Evolutionary conservation across 1,140 invertebrate genomes (phyloP).

Genomic region (Drosophila persimilis): DNA sequence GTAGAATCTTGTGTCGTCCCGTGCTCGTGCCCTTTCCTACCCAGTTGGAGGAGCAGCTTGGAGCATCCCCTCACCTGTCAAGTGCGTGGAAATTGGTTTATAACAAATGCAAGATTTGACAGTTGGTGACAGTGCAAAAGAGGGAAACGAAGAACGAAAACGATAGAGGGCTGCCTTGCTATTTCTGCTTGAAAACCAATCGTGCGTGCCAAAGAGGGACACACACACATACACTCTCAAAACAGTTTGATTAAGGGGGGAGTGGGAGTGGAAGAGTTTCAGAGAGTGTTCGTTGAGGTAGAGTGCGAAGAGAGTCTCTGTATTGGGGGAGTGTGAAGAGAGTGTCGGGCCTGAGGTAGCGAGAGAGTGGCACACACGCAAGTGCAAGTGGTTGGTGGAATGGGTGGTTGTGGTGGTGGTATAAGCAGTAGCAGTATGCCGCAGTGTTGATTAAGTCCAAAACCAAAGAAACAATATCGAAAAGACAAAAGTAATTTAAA

Average conservation of each 20-base stretch:
- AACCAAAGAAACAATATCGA: slow-evolving; percentile 25
- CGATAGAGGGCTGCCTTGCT: not conserved
- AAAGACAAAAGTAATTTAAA: slow-evolving; percentile 36
- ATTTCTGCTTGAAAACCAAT: slow-evolving; percentile 44
- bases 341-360: not conserved
- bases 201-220: slow-evolving; percentile 51
- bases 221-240: too few relatives aligned
- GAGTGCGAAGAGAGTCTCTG: slow-evolving; percentile 8
- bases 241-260: too few relatives aligned
- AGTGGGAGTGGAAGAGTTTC: not conserved
- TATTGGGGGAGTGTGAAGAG: not conserved
- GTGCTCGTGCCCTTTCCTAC: too few relatives aligned
- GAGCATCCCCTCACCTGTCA: too few relatives aligned
- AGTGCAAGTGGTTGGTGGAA: slow-evolving; percentile 72
- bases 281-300: slow-evolving; percentile 18
- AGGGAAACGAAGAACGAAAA: too few relatives aligned
- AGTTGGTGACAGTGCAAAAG: too few relatives aligned
- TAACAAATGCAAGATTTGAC: too few relatives aligned
- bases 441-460: slow-evolving; percentile 46
- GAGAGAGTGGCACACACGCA: slow-evolving; percentile 26
- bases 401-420: slow-evolving; percentile 26
- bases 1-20: slow-evolving; percentile 48
- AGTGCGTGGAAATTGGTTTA: too few relatives aligned
- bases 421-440: not conserved
- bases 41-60: too few relatives aligned